Percentiles rank a stretch among this genome's conserved stretches.
Conservation (phyloP, 2,888 invertebrate species). For the Drosophila mulleri region DNA sequence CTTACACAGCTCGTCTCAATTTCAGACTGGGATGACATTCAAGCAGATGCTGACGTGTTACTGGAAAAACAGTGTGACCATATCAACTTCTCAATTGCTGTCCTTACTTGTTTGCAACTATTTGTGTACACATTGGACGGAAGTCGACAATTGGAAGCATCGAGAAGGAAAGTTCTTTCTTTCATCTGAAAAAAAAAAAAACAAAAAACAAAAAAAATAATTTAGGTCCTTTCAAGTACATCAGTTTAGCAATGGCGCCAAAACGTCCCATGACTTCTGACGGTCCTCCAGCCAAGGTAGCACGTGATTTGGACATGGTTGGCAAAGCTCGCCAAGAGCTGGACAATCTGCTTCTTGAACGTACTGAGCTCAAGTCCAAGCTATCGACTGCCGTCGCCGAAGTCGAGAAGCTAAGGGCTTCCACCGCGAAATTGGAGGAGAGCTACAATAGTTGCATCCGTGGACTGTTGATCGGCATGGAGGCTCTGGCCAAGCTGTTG, state of each 20-base stretch:
- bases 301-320: rapidly evolving
- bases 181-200: background rate
- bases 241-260: background rate
- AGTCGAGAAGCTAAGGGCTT: background rate
- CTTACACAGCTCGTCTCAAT: too few species aligned
- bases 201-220: background rate
- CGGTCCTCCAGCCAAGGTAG: background rate
- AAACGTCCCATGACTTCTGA: background rate
- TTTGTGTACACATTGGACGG: background rate
- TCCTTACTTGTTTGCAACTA: too few species aligned
- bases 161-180: background rate
- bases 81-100: too few species aligned
- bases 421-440: background rate
- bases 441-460: background rate
- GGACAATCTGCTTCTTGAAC: background rate
- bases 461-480: background rate
- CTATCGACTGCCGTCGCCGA: background rate
- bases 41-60: background rate
- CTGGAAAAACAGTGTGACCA: too few species aligned
- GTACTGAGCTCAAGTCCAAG: background rate
- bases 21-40: background rate
- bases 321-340: background rate
- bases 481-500: background rate
- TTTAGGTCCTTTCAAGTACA: background rate
- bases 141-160: background rate